A percentile compares a stretch with the other conserved stretches of the same genome.
Evolutionary conservation across 2,888 invertebrate genomes (phyloP).

Genomic region (Tetrapedia diversipes): DNA sequence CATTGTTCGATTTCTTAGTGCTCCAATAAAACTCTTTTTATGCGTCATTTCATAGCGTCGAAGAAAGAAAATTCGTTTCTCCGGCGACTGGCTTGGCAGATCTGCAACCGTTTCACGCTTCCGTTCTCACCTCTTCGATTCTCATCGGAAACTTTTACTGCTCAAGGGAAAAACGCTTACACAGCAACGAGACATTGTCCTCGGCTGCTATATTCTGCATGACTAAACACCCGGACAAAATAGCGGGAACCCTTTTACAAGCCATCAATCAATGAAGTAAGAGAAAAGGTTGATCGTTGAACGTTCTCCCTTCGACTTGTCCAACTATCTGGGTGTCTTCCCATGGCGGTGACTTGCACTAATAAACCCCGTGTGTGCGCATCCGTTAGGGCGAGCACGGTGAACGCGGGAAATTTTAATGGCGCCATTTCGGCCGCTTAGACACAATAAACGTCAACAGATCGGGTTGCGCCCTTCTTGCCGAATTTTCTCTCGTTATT

Average conservation of each 20-base stretch:
- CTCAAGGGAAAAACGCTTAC: conserved; percentile 21
- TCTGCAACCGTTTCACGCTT: conserved; percentile 6
- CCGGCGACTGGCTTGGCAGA: not conserved
- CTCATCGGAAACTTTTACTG: conserved; percentile 36
- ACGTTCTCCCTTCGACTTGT: conserved; percentile 43
- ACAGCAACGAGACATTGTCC: conserved; percentile 53
- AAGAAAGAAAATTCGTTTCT: too few species aligned
- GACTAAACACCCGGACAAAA: conserved; percentile 74
- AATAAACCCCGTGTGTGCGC: conserved; percentile 69
- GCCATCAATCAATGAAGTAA: conserved; percentile 79
- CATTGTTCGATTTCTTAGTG: too few species aligned
- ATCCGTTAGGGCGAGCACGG: conserved; percentile 52
- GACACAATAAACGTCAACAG: conserved; percentile 81
- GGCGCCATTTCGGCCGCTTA: conserved; percentile 78
- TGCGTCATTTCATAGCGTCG: too few species aligned
- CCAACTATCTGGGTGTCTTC: conserved; percentile 63
- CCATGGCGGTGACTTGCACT: conserved; percentile 80
- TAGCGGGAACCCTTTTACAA: conserved; percentile 77
- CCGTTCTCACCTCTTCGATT: not conserved
- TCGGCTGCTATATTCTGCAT: conserved; percentile 74
- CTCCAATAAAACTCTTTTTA: too few species aligned
- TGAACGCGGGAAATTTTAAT: conserved; percentile 75
- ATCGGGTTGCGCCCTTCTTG: conserved; percentile 74
- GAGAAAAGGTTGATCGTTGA: conserved; percentile 70
- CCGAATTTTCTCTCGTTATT: conserved; percentile 48